These are phyloP conservation scores for Podargus strigoides DNA, from an alignment of 2,797 vertebrate genomes.

Conservation along the genomic window DNA sequence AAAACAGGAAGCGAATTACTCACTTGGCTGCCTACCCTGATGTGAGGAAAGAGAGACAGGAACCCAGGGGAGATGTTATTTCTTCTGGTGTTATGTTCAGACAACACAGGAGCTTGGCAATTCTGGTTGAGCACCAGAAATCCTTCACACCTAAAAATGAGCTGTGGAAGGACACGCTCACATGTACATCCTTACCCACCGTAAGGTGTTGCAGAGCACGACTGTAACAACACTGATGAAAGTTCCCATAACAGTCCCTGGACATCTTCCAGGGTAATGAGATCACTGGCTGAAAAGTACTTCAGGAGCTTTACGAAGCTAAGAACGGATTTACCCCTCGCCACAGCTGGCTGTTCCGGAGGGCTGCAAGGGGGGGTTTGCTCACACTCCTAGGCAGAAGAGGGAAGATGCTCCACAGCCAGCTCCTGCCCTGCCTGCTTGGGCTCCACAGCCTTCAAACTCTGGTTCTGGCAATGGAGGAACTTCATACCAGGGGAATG, in stretches of 20 bases:
- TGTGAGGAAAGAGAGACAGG: not conserved
- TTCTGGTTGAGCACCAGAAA: not conserved
- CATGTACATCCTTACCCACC: accelerated
- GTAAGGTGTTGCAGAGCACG: not conserved
- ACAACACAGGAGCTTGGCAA: not conserved
- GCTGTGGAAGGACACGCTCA: not conserved
- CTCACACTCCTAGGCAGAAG: not conserved
- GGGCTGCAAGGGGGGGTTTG: not conserved
- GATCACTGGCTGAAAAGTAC: not conserved
- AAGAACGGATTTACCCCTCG: not conserved
- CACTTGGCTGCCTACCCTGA: not conserved
- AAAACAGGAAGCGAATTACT: conserved; percentile 31
- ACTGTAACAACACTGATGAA: not conserved
- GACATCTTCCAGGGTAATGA: not conserved
- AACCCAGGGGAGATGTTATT: not conserved
- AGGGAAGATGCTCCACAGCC: not conserved
- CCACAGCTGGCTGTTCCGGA: not conserved
- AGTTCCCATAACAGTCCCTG: not conserved
- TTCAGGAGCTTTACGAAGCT: not conserved
- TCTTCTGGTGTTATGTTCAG: not conserved
- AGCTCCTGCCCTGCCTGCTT: not conserved
- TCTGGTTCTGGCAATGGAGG: not conserved
- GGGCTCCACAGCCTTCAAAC: not conserved
- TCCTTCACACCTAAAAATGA: not conserved
- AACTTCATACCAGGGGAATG: not conserved